Evolutionary conservation across 1,140 invertebrate genomes (phyloP), one percentile per base, ranked within the genome.

Genomic region (Magallana gigas): DNA sequence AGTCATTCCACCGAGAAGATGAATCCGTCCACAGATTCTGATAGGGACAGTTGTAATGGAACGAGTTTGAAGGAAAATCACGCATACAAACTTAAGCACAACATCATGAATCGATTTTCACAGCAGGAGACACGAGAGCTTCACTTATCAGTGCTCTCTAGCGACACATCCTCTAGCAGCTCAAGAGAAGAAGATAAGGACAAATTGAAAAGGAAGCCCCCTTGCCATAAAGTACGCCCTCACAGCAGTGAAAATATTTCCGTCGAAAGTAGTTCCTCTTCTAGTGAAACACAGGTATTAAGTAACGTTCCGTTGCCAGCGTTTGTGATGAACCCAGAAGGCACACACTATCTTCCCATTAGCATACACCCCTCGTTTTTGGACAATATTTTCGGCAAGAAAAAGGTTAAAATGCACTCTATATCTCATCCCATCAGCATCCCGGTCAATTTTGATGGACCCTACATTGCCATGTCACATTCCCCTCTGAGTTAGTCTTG

Each of bases 71-170:
- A 90, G 29, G 87, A 91, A 58, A 86, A 89, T 62, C 91, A 91
- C 90, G 96, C 96, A 81, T 98, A 98, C 95, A 98, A 99, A 95
- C 98, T 98, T 95, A 99, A 99, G 95, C 98, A 97, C 91, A 98
- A 97, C 90, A 99, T 99, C 87, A 98, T 98, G 90, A 97, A 98
- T 92, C 95, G 98, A 76, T 99, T 99, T 92, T 94, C 94, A 16
- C 92, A 95, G 57, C 95, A 95, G 82, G 90, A 91, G 57, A 89
- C 90, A 59, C 87, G 86, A 36, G 64, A 84, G 29, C 95, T 90
- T 92, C 48, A 91, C 91, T 57, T 57, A 16, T 18, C 11, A 18
- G 12, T 80, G 18, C 59, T 60, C 64, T 59, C 86, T 12, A 90
- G 91, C 80, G 91, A 91, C 86, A 90, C 90, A 18, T 90, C 90